Conservation (phyloP, 2,888 invertebrate genomes). For the Belgica antarctica region DNA sequence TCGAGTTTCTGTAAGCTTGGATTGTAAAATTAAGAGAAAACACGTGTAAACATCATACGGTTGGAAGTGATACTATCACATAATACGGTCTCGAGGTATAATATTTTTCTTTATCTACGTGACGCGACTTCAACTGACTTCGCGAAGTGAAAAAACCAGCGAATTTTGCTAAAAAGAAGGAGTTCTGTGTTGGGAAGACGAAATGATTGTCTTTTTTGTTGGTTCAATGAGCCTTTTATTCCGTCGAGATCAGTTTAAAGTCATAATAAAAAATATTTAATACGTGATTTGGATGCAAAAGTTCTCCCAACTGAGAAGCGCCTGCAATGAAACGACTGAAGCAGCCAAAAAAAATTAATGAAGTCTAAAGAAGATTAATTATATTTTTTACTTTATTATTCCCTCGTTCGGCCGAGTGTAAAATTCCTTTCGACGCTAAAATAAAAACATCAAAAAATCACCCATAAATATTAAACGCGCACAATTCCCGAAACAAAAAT, state of each 20-base stretch:
- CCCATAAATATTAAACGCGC: conserved; percentile 9
- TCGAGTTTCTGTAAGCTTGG: neutral
- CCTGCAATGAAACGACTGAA: neutral
- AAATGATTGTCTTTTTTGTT: too few relatives aligned
- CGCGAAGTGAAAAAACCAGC: neutral
- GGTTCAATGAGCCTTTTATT: conserved; percentile 39
- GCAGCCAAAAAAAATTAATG: neutral
- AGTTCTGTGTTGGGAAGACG: neutral
- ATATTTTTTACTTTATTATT: conserved; percentile 16
- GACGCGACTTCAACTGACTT: conserved; percentile 32
- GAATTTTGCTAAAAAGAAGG: neutral
- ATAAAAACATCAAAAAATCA: conserved; percentile 27
- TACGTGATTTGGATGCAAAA: conserved; percentile 30
- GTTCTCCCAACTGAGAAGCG: neutral
- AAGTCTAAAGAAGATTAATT: conserved; percentile 11
- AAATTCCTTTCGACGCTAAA: conserved; percentile 15
- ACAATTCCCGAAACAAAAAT: neutral
- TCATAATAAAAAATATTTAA: conserved; percentile 34
- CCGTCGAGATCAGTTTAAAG: conserved; percentile 16
- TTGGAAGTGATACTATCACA: conserved; percentile 39
- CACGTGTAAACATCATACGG: conserved; percentile 43
- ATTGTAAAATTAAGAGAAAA: conserved; percentile 41
- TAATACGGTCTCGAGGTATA: neutral
- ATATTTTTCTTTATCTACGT: conserved; percentile 37
- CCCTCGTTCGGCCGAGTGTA: neutral